These are phyloP conservation scores for Euplagia quadripunctaria DNA, from an alignment of 2,888 invertebrate genomes.

Conservation along the genomic window DNA sequence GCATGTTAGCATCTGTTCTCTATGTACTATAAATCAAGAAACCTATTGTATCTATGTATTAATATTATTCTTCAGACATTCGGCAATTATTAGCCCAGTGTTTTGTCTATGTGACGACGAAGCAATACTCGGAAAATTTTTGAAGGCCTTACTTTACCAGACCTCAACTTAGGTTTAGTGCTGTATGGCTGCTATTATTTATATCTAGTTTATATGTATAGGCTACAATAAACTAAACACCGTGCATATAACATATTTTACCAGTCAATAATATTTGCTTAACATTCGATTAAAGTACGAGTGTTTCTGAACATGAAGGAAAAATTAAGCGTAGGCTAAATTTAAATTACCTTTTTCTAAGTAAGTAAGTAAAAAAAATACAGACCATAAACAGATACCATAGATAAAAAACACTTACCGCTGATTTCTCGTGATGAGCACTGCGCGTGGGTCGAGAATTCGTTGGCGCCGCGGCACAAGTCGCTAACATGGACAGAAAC, in stretches of 20 bases:
- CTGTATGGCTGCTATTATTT: not conserved
- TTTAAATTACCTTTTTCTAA: not conserved
- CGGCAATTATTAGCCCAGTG: not conserved
- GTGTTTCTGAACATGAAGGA: not conserved
- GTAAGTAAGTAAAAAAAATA: too few species aligned
- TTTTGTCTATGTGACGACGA: not conserved
- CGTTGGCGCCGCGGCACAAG: conserved; percentile 72
- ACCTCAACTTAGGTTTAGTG: not conserved
- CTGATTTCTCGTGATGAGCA: conserved; percentile 67
- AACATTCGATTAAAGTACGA: not conserved
- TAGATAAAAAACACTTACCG: conserved; percentile 67
- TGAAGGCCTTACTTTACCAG: not conserved
- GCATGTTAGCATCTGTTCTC: conserved; percentile 56
- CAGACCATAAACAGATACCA: not conserved
- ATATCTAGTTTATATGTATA: not conserved
- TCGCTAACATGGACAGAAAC: conserved; percentile 71
- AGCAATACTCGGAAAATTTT: not conserved
- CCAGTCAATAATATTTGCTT: too few species aligned
- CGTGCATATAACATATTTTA: too few species aligned
- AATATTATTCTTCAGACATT: conserved; percentile 21
- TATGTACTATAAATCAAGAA: conserved; percentile 62
- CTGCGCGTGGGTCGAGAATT: conserved; percentile 66
- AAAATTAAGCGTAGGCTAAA: not conserved
- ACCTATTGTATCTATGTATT: conserved; percentile 49
- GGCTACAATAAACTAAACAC: too few species aligned